Conservation (phyloP, 2,797 vertebrate genomes). For the Molossus alvarezi region DNA sequence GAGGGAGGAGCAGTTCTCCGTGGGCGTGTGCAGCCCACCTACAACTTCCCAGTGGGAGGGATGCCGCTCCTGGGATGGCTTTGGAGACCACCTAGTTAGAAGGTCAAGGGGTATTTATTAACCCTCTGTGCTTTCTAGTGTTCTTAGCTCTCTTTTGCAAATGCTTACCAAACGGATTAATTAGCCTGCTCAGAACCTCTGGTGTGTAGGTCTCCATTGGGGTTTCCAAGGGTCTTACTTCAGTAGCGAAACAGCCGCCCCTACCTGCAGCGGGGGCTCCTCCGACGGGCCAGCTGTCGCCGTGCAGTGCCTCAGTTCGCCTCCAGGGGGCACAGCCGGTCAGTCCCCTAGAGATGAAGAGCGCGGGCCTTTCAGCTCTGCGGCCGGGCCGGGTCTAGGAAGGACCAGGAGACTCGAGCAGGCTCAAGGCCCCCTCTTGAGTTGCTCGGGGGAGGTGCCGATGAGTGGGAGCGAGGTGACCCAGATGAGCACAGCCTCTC, state of each 20-base stretch:
- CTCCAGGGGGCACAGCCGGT: neutral
- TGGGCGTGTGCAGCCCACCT: neutral
- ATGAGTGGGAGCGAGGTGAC: no score
- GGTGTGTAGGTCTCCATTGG: neutral
- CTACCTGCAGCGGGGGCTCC: neutral
- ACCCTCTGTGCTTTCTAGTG: neutral
- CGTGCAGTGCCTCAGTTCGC: neutral
- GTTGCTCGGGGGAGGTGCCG: neutral
- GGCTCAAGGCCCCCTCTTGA: neutral
- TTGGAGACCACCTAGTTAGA: neutral
- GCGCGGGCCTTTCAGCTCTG: neutral
- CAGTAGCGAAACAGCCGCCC: neutral
- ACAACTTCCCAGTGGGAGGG: neutral
- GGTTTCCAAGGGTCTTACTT: neutral
- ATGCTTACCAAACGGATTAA: neutral
- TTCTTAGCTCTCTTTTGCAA: neutral
- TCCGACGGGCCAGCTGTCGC: neutral
- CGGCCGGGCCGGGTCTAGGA: neutral
- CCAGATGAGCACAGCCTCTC: rapidly evolving
- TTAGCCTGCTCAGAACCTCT: neutral
- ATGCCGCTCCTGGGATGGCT: neutral
- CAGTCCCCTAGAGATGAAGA: neutral
- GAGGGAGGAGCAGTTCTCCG: neutral
- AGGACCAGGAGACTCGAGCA: neutral
- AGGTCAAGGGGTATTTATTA: rapidly evolving